Evolutionary conservation across 2,888 invertebrate genomes (phyloP).

Genomic region (Selenia dentaria): DNA sequence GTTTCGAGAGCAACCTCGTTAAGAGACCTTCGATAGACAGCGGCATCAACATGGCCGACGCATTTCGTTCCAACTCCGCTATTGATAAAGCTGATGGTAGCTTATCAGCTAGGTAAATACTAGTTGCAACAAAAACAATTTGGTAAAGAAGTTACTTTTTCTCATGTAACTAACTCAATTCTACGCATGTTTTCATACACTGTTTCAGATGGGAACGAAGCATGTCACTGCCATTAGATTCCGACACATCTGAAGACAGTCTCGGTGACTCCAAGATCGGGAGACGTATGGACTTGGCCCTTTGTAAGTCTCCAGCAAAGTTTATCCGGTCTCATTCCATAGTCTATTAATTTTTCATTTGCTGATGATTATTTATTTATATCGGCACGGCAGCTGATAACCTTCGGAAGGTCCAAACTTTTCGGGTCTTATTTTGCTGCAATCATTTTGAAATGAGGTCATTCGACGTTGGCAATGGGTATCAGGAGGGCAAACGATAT

Average conservation of each 20-base stretch:
- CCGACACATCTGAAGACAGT: conserved; percentile 75
- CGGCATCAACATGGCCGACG: conserved; percentile 89
- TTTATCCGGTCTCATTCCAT: conserved; percentile 42
- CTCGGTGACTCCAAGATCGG: conserved; percentile 76
- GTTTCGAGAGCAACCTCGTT: conserved; percentile 82
- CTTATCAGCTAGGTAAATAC: conserved; percentile 70
- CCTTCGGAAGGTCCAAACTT: conserved; percentile 49
- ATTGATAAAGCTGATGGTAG: conserved; percentile 72
- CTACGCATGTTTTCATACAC: conserved; percentile 1
- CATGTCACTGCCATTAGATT: conserved; percentile 87
- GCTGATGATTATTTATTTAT: conserved; percentile 78
- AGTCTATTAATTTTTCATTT: conserved; percentile 77
- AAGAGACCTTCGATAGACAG: conserved; percentile 92
- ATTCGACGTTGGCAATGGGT: conserved; percentile 48
- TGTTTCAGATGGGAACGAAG: conserved; percentile 87
- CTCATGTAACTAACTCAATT: neutral
- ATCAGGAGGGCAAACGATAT: conserved; percentile 49
- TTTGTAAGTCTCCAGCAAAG: conserved; percentile 87
- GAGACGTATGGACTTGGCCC: conserved; percentile 92
- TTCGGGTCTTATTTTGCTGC: conserved; percentile 52
- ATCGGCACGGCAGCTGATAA: conserved; percentile 77
- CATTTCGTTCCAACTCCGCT: conserved; percentile 76
- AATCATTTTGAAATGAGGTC: conserved; percentile 47
- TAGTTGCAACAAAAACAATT: too few species aligned
- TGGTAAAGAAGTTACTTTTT: too few species aligned